Percentiles rank a stretch among this genome's conserved stretches.
phyloP scores from a whole-genome alignment of 2,113 vertebrate species.

The Rhinolophus ferrumequinum region DNA sequence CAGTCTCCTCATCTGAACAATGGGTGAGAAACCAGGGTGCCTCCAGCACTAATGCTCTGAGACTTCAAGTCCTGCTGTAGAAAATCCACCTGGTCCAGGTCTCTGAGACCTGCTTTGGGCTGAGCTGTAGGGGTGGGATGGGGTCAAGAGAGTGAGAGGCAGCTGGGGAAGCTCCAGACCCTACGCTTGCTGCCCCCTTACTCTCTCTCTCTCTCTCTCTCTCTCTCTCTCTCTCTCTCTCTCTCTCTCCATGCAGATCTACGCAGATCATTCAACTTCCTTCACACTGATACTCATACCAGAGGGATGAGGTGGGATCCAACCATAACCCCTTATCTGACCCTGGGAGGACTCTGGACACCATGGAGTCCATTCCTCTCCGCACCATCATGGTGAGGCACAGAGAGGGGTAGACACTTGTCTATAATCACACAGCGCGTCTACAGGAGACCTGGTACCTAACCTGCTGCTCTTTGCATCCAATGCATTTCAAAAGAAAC shows the following conservation, averaged over 20 bases:
- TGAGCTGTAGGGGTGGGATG: neutral
- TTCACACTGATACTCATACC: neutral
- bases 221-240: neutral
- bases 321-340: neutral
- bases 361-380: neutral
- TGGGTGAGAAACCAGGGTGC: neutral
- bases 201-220: neutral
- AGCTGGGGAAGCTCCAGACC: neutral
- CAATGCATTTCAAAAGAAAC: neutral
- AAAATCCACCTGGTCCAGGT: neutral
- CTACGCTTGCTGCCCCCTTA: neutral
- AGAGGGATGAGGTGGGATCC: accelerated
- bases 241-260: neutral
- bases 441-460: neutral
- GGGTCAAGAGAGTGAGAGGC: too few species aligned
- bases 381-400: neutral
- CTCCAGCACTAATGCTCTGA: neutral
- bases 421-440: neutral
- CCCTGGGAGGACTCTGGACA: neutral
- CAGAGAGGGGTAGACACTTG: neutral
- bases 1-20: neutral
- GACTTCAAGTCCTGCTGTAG: neutral
- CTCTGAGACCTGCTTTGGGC: neutral
- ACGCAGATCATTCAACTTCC: neutral
- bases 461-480: neutral